phyloP scores from a whole-genome alignment of 2,888 invertebrate genomes.

The Heliothis peltigera region DNA sequence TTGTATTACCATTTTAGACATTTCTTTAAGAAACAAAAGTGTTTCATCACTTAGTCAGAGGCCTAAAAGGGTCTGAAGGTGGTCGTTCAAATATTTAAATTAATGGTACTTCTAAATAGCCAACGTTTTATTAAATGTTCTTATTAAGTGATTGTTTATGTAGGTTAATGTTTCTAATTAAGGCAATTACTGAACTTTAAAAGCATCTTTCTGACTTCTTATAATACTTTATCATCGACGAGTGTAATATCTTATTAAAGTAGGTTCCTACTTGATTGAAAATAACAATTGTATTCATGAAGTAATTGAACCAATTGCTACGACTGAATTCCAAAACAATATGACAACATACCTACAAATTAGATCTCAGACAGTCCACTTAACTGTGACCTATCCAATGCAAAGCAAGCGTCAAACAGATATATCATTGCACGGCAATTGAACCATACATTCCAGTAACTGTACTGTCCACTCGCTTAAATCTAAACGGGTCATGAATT shows the following conservation, averaged over 20 bases:
- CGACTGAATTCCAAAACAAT: not conserved
- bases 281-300: not conserved
- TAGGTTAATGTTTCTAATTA: not conserved
- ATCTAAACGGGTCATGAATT: slow-evolving; percentile 64
- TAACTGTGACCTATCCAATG: slow-evolving; percentile 8
- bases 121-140: not conserved
- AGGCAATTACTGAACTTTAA: not conserved
- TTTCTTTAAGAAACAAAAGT: not conserved
- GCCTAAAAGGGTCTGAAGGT: not conserved
- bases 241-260: too few relatives aligned
- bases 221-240: too few relatives aligned
- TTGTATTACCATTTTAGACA: not conserved
- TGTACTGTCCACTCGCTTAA: slow-evolving; percentile 42
- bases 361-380: not conserved
- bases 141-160: not conserved
- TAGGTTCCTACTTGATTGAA: not conserved
- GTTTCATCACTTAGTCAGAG: not conserved
- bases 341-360: not conserved
- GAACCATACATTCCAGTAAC: slow-evolving; percentile 38
- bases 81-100: not conserved
- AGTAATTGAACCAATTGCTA: too few relatives aligned
- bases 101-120: not conserved
- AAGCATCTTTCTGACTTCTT: too few relatives aligned
- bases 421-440: slow-evolving; percentile 25
- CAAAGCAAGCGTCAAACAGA: slow-evolving; percentile 22